Evolutionary conservation across 2,113 vertebrate genomes (phyloP).

Genomic region (Uria lomvia): DNA sequence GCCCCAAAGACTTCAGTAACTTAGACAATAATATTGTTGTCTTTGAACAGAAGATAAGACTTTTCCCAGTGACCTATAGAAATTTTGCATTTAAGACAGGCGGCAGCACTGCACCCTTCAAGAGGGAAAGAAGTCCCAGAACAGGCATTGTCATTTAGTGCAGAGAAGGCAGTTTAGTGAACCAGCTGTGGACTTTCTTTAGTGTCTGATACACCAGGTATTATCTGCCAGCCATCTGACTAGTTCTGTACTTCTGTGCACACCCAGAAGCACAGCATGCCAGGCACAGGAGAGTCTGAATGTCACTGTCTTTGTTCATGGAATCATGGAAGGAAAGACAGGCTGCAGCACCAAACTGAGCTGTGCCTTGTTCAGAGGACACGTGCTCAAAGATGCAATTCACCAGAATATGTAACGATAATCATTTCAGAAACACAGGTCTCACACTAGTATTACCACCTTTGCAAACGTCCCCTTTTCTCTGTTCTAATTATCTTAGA

Average conservation of each 20-base stretch:
- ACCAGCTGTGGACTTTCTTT: background rate
- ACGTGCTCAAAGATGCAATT: fast-evolving
- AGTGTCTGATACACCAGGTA: background rate
- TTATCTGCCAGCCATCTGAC: background rate
- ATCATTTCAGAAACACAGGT: background rate
- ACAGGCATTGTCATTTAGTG: background rate
- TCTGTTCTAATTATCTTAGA: background rate
- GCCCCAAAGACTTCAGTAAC: background rate
- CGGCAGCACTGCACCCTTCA: too few relatives aligned
- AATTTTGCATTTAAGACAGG: background rate
- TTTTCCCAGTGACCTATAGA: background rate
- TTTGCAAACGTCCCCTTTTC: background rate
- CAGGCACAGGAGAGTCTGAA: background rate
- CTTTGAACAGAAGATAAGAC: background rate
- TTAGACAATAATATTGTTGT: background rate
- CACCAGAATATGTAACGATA: background rate
- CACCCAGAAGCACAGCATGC: background rate
- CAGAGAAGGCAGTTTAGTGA: background rate
- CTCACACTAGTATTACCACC: background rate
- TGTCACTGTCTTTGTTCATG: too few relatives aligned
- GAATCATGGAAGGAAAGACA: background rate
- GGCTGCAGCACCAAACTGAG: background rate
- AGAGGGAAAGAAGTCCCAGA: background rate
- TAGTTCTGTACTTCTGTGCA: background rate
- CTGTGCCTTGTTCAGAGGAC: background rate